A percentile compares a stretch with the other conserved stretches of the same genome.
These are phyloP conservation scores for Bradypodion ventrale DNA, from an alignment of 2,797 vertebrate species.

Conservation along the genomic window DNA sequence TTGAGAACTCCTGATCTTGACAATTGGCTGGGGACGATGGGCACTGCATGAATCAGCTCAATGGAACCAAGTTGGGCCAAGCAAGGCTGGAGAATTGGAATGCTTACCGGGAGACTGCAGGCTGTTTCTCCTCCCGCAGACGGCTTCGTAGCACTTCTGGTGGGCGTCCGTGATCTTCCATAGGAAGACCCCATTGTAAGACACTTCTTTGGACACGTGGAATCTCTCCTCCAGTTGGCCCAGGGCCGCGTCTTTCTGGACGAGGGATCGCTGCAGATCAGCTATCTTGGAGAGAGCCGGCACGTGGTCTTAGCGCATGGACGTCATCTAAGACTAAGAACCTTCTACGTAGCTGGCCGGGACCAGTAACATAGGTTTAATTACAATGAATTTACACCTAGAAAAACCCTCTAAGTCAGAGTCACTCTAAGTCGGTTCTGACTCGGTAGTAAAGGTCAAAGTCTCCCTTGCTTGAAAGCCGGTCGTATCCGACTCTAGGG, in stretches of 20 bases:
- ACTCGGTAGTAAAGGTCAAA: too few relatives aligned
- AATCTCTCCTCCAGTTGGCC: constrained; percentile 78
- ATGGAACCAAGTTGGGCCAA: neutral
- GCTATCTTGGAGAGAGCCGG: constrained; percentile 67
- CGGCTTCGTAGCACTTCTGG: constrained; percentile 79
- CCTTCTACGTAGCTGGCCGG: too few relatives aligned
- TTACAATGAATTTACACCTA: too few relatives aligned
- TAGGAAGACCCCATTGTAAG: constrained; percentile 82
- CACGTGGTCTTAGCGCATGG: neutral
- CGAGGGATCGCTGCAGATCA: constrained; percentile 77
- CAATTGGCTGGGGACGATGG: too few relatives aligned
- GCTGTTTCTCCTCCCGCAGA: constrained; percentile 75
- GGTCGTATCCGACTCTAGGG: too few relatives aligned
- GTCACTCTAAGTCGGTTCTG: too few relatives aligned
- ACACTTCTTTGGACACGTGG: constrained; percentile 76
- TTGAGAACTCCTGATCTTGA: too few relatives aligned
- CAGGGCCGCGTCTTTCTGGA: constrained; percentile 78
- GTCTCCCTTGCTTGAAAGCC: too few relatives aligned
- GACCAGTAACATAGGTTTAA: too few relatives aligned
- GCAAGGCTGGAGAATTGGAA: rapidly evolving
- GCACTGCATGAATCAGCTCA: too few relatives aligned
- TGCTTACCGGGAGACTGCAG: constrained; percentile 83
- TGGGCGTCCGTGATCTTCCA: constrained; percentile 83
- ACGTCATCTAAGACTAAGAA: neutral
- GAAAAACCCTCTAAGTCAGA: too few relatives aligned